These are phyloP conservation scores for Chionoecetes opilio DNA, from an alignment of 1,140 invertebrate genomes.

Conservation along the genomic window DNA sequence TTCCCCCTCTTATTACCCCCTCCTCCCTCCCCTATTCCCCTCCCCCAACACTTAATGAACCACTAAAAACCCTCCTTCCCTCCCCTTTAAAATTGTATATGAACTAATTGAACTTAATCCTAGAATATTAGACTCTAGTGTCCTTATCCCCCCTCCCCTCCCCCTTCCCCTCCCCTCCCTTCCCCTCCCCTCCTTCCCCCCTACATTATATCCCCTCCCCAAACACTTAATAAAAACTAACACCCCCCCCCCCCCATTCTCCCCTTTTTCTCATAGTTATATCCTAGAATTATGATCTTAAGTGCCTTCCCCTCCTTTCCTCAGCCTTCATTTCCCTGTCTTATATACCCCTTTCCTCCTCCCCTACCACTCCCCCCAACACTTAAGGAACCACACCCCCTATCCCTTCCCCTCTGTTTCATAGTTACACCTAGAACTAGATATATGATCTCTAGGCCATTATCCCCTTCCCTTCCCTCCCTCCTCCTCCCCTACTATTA, in stretches of 20 bases:
- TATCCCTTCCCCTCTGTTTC: not conserved
- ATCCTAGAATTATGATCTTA: too few species aligned
- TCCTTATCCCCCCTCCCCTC: not conserved
- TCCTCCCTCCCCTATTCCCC: not conserved
- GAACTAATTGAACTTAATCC: too few species aligned
- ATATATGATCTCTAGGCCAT: too few species aligned
- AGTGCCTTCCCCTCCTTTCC: not conserved
- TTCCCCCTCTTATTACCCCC: not conserved
- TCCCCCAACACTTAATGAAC: not conserved
- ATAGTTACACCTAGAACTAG: too few species aligned
- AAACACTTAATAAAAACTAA: too few species aligned
- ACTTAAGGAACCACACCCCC: not conserved
- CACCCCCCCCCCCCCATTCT: not conserved
- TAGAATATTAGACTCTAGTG: too few species aligned
- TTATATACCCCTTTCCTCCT: not conserved
- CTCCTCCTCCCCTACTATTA: not conserved
- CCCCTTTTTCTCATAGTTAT: not conserved
- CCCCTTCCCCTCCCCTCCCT: too few species aligned
- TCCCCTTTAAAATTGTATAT: not conserved
- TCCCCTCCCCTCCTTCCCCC: not conserved
- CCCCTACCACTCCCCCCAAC: not conserved
- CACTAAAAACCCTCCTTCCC: not conserved
- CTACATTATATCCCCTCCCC: not conserved
- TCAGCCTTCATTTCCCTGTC: not conserved
- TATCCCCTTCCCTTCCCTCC: too few species aligned